Base-by-base conservation (phyloP, 2,797 vertebrate genomes). In the Typhlichthys eigenmanni region DNA sequence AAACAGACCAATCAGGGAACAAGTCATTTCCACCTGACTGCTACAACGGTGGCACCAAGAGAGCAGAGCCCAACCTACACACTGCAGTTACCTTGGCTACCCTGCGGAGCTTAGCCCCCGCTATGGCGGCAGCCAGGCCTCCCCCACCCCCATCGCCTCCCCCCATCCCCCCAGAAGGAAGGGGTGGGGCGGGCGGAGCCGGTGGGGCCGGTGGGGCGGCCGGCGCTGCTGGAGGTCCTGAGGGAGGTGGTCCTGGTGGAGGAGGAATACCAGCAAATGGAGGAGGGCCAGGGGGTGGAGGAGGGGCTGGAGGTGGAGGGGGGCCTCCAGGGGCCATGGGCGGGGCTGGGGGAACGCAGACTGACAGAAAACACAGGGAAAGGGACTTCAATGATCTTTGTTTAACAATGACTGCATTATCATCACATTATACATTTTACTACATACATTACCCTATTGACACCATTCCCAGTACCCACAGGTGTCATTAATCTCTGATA, bases 71-170 rank as follows among this genome's bases (percentile, higher is more conserved):
- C 4, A 14, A 14, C 47, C 13, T 34, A 5, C 17, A 5, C 17
- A 51, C 13, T 9, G 11, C n/a, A 38, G 87, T 91, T 69, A 96
- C 96, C 93, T 94, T 96, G 70, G 91, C 82, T 2, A 92, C 86
- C 90, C 93, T 96, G 62, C 93, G 94, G 55, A 98, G 95, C 88
- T 95, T 96, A 10, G 95, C 95, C 50, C 89, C 94, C 0, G 94
- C 94, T 2, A 98, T 74, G 14, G 95, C 95, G 9, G 94, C 93
- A 0, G 95, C 95, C 55, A 97, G 85, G 2, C 93, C 94, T 0
- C 92, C 80, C 0, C 78, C 88, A 0, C 80, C 86, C 0, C 67
- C 81, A 4, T 61, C 79, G 1, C 80, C 89, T 38, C 85, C 84
- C 52, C 73, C 88, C n/a, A 46, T 1, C 2, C 14, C 55, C 1